Conservation (phyloP, 2,888 invertebrate genomes). For the Volucella bombylans region DNA sequence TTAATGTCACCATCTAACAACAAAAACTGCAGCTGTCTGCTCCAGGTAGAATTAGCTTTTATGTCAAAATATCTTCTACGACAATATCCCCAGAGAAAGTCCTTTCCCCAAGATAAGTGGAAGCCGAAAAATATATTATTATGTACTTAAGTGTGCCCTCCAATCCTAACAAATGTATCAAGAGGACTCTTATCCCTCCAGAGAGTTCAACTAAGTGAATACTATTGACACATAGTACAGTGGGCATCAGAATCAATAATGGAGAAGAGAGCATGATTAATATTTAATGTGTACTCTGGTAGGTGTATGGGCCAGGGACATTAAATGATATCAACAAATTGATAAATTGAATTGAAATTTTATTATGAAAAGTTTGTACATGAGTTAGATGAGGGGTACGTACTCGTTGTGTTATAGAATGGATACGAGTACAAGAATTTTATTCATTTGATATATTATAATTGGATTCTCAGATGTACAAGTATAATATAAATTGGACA, state of each 20-base stretch:
- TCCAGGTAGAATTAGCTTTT: conserved; percentile 18
- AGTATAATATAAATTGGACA: no score
- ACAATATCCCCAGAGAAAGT: background rate
- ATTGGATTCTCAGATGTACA: no score
- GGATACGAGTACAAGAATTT: no score
- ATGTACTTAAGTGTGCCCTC: conserved; percentile 43
- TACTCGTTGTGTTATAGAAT: no score
- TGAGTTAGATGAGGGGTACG: no score
- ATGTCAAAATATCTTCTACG: background rate
- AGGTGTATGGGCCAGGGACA: no score
- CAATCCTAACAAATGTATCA: conserved; percentile 44
- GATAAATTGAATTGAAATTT: no score
- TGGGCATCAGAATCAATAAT: conserved; percentile 29
- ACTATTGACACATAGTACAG: conserved; percentile 20
- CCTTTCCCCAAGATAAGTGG: conserved; percentile 21
- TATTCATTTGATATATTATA: no score
- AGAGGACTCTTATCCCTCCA: conserved; percentile 17
- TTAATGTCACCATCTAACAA: background rate
- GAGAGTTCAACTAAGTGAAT: conserved; percentile 28
- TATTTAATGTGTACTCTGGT: conserved; percentile 34
- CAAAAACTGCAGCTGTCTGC: conserved; percentile 31
- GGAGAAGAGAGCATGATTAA: conserved; percentile 37
- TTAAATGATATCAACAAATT: no score
- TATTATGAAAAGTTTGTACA: no score
- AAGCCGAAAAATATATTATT: conserved; percentile 48